Evolutionary conservation across 1,140 invertebrate species (phyloP), one percentile per base, ranked within the genome.

Genomic region (Drosophila navojoa): DNA sequence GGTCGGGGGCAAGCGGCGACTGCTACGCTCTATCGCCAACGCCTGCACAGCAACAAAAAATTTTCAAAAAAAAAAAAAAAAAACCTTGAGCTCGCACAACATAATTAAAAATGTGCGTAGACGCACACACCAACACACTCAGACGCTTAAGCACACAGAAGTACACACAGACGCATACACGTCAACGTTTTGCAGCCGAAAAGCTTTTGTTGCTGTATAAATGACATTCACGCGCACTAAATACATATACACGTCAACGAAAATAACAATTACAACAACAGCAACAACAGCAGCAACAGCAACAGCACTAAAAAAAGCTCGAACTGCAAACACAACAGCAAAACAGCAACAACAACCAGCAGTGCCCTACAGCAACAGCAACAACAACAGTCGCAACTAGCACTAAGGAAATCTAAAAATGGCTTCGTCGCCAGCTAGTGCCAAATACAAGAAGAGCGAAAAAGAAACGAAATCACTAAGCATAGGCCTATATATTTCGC

Each of bases 81-180:
- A 79, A 89, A 90, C 80, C 85, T 89, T 84, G 77, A 84, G 85
- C 79, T 89, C 73, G 79, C 84, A 84, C 84, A 87, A 84, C 84
- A 87, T 87, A 89, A 87, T 87, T 87, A 87, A 87, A 87, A 87
- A 87, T 87, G 84, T 87, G 84, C 84, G 84, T 87, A 89, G 62
- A 79, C 79, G 38, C 73, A 77, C 73, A 71, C 79, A 40, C n/a
- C n/a, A 22, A 22, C 19, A 22, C 19, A 22, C 19, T 22, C 47
- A 64, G 16, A 66, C 29, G 47, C 38, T 25, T 47, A 49, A 38
- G 32, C 52, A 15, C 5, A 29, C 27, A 29, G 4, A 29, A 29
- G 5, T 6, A 29, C 32, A 53, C n/a, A 66, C 13, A 49, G 27
- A 45, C 13, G 16, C 2, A 40, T 7, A 68, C 27, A 57, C 22